Evolutionary conservation across 2,888 invertebrate genomes (phyloP).

Genomic region (Iselma pallidipennis): DNA sequence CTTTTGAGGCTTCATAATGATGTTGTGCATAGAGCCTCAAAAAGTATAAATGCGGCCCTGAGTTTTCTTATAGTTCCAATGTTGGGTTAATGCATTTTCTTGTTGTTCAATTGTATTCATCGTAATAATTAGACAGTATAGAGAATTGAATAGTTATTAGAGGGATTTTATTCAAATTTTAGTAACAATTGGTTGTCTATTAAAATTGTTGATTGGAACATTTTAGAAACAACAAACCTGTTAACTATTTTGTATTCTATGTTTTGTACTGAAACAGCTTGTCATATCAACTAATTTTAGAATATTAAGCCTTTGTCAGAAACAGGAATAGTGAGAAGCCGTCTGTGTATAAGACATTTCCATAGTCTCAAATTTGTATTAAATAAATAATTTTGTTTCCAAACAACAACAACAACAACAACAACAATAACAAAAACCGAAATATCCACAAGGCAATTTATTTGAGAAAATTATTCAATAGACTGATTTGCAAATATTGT

Average conservation of each 20-base stretch:
- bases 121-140: neutral
- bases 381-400: no score
- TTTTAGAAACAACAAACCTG: neutral
- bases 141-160: no score
- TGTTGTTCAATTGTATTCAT: neutral
- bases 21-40: no score
- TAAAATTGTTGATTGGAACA: neutral
- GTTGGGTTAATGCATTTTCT: no score
- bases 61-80: neutral
- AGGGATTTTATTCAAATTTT: neutral
- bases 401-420: no score
- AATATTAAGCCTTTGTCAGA: slow-evolving; percentile 22
- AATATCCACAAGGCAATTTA: no score
- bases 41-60: no score
- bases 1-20: no score
- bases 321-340: slow-evolving; percentile 15
- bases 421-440: no score
- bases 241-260: neutral
- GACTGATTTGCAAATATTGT: neutral
- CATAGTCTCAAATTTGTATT: no score
- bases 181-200: neutral
- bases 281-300: slow-evolving; percentile 23
- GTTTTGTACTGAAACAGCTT: slow-evolving; percentile 11
- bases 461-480: no score
- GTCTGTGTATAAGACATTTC: neutral